Evolutionary conservation across 1,140 invertebrate genomes (phyloP).

Genomic region (Pectinophora gossypiella): DNA sequence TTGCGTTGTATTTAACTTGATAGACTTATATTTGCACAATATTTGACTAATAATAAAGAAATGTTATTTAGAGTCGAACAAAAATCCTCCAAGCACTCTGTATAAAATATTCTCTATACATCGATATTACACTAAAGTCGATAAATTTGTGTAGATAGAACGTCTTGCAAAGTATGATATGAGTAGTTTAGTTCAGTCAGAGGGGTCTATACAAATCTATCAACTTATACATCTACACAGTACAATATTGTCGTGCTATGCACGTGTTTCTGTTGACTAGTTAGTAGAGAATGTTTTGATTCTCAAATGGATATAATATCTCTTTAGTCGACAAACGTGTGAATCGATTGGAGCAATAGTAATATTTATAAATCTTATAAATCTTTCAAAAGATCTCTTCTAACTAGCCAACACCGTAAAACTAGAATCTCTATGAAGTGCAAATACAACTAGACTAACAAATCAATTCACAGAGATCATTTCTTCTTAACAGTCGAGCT

Average conservation of each 20-base stretch:
- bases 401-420: not conserved
- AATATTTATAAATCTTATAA: too few relatives aligned
- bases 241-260: constrained; percentile 2
- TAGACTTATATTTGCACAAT: too few relatives aligned
- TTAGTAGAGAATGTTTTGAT: not conserved
- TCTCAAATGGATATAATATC: not conserved
- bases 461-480: constrained; percentile 48
- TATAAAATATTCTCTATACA: not conserved
- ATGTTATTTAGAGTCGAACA: too few relatives aligned
- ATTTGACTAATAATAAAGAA: too few relatives aligned
- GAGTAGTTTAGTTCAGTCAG: constrained; percentile 20
- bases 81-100: not conserved
- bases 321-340: not conserved
- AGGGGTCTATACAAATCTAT: constrained; percentile 1
- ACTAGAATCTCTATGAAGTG: constrained; percentile 29
- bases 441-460: constrained; percentile 20
- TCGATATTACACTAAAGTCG: constrained; percentile 31
- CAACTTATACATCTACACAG: not conserved
- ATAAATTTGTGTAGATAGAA: constrained; percentile 42
- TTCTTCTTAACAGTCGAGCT: constrained; percentile 66
- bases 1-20: too few relatives aligned
- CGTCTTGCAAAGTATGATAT: constrained; percentile 34
- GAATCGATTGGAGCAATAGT: too few relatives aligned
- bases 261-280: not conserved
- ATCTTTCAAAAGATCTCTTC: not conserved